These are phyloP conservation scores for Ophiodon elongatus DNA, from an alignment of 2,113 vertebrate species.

Conservation along the genomic window DNA sequence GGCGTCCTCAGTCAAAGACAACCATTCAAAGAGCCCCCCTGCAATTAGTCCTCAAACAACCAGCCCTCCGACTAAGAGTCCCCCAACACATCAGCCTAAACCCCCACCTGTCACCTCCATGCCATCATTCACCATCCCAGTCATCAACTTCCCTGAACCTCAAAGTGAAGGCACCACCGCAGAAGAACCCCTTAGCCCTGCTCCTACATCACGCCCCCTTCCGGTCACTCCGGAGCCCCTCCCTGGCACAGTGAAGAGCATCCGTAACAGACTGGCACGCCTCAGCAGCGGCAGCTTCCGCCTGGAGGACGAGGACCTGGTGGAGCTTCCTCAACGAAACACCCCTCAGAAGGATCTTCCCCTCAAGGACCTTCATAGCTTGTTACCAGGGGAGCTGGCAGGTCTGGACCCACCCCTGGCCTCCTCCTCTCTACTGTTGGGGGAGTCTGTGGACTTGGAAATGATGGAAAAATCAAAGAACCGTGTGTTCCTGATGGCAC, in stretches of 20 bases:
- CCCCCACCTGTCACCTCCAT: constrained; percentile 67
- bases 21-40: constrained; percentile 49
- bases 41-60: constrained; percentile 17
- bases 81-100: constrained; percentile 63
- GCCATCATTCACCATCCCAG: constrained; percentile 77
- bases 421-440: constrained; percentile 81
- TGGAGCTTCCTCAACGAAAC: constrained; percentile 81
- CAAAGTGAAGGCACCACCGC: constrained; percentile 65
- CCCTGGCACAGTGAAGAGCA: constrained; percentile 82
- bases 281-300: constrained; percentile 86
- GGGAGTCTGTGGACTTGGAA: constrained; percentile 83
- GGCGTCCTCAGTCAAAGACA: constrained; percentile 57
- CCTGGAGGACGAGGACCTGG: constrained; percentile 82
- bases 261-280: constrained; percentile 85
- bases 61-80: constrained; percentile 57
- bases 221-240: constrained; percentile 84
- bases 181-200: constrained; percentile 78
- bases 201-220: constrained; percentile 47
- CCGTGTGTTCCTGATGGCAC: constrained; percentile 95
- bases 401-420: constrained; percentile 84
- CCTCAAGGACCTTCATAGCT: constrained; percentile 82
- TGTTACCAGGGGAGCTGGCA: constrained; percentile 86
- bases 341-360: constrained; percentile 58
- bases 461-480: constrained; percentile 90
- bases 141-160: constrained; percentile 78